Evolutionary conservation across 1,140 invertebrate species (phyloP).

Genomic region (Diabrotica virgifera): DNA sequence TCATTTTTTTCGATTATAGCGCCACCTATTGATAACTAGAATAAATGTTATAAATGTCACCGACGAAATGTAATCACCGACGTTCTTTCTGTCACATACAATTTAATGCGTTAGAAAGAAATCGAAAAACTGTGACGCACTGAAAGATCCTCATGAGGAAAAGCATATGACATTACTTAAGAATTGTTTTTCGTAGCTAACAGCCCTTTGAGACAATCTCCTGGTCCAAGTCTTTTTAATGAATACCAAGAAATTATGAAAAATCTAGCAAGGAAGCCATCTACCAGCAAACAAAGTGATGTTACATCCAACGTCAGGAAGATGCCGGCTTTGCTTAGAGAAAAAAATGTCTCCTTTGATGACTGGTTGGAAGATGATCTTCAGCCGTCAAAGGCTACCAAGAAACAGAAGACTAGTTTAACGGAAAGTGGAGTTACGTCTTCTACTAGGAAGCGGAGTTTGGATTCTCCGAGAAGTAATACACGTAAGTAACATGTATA

Average conservation of each 20-base stretch:
- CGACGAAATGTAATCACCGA: too few relatives aligned
- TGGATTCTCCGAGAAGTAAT: background rate
- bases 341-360: conserved; percentile 58
- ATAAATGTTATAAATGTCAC: too few relatives aligned
- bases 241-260: conserved; percentile 38
- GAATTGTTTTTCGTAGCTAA: too few relatives aligned
- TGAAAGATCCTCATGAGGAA: too few relatives aligned
- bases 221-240: conserved; percentile 8
- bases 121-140: too few relatives aligned
- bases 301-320: conserved; percentile 21
- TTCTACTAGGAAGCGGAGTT: background rate
- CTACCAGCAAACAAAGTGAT: background rate
- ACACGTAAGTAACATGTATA: background rate
- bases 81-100: too few relatives aligned
- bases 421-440: background rate
- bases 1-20: too few relatives aligned
- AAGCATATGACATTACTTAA: too few relatives aligned
- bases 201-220: background rate
- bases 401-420: conserved; percentile 50
- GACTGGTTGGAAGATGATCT: conserved; percentile 69
- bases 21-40: too few relatives aligned
- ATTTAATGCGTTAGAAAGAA: too few relatives aligned
- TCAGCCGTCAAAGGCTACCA: conserved; percentile 43
- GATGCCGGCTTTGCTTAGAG: conserved; percentile 53
- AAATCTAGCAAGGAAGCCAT: conserved; percentile 20